phyloP scores from a whole-genome alignment of 2,113 vertebrate species.

The Lonchura striata region DNA sequence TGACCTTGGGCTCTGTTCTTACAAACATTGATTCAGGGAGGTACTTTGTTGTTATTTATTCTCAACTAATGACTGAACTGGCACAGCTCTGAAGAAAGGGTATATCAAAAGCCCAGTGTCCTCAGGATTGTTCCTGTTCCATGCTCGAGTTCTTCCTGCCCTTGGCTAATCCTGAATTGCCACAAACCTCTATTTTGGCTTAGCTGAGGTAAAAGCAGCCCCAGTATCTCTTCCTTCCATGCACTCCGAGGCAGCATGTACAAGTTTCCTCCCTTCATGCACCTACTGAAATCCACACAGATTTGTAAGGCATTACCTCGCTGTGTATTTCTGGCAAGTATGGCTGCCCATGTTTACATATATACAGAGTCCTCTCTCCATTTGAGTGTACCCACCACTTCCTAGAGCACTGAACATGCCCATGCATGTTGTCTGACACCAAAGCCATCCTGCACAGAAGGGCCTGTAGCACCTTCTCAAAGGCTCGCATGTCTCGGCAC shows the following conservation, averaged over 20 bases:
- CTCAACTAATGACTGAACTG: neutral
- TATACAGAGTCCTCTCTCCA: neutral
- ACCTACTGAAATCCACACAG: neutral
- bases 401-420: neutral
- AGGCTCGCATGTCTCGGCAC: rapidly evolving
- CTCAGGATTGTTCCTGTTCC: neutral
- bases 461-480: neutral
- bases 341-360: neutral
- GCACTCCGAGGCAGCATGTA: rapidly evolving
- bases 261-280: neutral
- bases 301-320: neutral
- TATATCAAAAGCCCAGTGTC: constrained; percentile 18
- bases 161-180: neutral
- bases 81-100: constrained; percentile 18
- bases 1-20: constrained; percentile 16
- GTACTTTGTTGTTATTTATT: constrained; percentile 43
- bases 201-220: neutral
- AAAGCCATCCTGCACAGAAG: neutral
- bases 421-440: rapidly evolving
- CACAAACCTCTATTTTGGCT: neutral
- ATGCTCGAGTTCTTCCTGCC: neutral
- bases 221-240: neutral
- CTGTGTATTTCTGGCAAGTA: neutral
- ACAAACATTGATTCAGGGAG: constrained; percentile 34
- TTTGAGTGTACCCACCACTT: neutral